A percentile compares a stretch with the other conserved stretches of the same genome.
phyloP scores from a whole-genome alignment of 2,113 vertebrate species.

The Ciconia maguari region DNA sequence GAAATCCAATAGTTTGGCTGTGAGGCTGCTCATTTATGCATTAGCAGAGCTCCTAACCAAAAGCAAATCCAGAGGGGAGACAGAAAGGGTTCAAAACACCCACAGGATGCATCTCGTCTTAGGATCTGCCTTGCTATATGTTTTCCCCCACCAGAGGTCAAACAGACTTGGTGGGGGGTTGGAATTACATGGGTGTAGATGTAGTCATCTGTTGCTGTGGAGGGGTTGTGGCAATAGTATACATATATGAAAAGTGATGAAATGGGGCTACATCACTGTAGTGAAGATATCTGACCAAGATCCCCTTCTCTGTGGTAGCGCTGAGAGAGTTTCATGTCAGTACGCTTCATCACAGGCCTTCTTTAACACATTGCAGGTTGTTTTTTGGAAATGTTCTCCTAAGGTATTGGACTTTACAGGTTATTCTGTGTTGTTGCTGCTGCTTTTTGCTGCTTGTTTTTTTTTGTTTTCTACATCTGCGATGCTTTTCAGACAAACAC shows the following conservation, averaged over 20 bases:
- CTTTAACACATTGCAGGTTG: background rate
- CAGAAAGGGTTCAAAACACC: slow-evolving; percentile 12
- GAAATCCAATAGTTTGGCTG: slow-evolving; percentile 65
- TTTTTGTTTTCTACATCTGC: background rate
- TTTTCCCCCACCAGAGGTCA: background rate
- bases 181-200: background rate
- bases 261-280: background rate
- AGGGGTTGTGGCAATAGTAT: background rate
- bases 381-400: background rate
- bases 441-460: background rate
- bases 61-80: slow-evolving; percentile 40
- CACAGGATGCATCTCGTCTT: background rate
- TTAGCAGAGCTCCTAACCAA: slow-evolving; percentile 50
- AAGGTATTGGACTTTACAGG: background rate
- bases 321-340: background rate
- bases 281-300: background rate
- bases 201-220: background rate
- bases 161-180: background rate
- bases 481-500: background rate
- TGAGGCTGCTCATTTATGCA: slow-evolving; percentile 49
- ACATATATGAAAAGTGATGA: background rate
- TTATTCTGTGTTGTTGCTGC: background rate
- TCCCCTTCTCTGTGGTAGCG: background rate
- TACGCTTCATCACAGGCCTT: background rate
- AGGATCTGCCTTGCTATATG: background rate